Percentiles rank a stretch among this genome's conserved stretches.
These are phyloP conservation scores for Chaetogeoica ovagalla DNA, from an alignment of 2,888 invertebrate genomes.

Conservation along the genomic window DNA sequence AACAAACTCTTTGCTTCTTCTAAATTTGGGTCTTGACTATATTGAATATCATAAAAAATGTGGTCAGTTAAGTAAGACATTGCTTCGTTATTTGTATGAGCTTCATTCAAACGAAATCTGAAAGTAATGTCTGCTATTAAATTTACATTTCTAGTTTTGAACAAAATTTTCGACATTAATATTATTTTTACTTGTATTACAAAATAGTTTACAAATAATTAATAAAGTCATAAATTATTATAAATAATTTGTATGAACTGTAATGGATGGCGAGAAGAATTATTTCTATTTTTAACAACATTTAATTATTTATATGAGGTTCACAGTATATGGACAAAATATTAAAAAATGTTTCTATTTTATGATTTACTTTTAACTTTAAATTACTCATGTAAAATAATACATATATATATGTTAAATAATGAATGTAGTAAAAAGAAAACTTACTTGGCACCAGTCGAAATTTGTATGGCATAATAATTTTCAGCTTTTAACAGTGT, in stretches of 20 bases:
- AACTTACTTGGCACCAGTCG: conserved; percentile 41
- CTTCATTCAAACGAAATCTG: conserved; percentile 56
- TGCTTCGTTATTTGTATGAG: conserved; percentile 56
- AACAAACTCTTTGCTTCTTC: conserved; percentile 55
- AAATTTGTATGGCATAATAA: conserved; percentile 23
- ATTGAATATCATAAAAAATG: conserved; percentile 57
- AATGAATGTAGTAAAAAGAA: background rate
- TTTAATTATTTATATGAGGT: no score
- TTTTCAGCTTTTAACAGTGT: conserved; percentile 34
- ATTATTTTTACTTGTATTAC: no score
- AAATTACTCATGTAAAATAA: background rate
- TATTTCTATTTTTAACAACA: no score
- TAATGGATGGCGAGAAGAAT: no score
- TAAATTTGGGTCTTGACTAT: conserved; percentile 54
- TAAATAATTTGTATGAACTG: no score
- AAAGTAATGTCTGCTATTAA: background rate
- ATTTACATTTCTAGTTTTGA: background rate
- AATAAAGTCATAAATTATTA: background rate
- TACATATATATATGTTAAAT: background rate
- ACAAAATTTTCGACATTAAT: background rate
- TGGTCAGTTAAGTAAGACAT: conserved; percentile 58
- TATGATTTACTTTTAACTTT: no score
- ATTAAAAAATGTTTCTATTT: no score
- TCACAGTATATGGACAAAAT: no score
- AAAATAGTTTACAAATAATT: background rate